These are phyloP conservation scores for Crotalus viridis DNA, from an alignment of 2,113 vertebrate species.

Conservation along the genomic window DNA sequence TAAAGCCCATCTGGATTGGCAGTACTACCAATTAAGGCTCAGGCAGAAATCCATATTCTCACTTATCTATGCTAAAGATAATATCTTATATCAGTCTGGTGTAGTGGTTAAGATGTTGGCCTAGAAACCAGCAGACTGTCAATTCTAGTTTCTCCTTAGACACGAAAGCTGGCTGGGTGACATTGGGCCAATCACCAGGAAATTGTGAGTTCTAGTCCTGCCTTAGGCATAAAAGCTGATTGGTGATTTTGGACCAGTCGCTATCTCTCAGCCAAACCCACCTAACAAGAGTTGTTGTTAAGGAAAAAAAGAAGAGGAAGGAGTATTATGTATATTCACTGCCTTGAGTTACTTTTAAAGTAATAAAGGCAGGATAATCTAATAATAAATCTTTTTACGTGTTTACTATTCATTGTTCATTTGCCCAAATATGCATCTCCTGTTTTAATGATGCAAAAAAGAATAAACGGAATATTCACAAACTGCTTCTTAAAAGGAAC, in stretches of 20 bases:
- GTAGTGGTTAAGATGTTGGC: neutral
- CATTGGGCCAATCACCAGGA: neutral
- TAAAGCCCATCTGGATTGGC: neutral
- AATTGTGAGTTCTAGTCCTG: neutral
- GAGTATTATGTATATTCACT: neutral
- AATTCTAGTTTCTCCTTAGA: neutral
- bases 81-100: neutral
- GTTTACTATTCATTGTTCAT: neutral
- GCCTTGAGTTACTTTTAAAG: neutral
- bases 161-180: neutral
- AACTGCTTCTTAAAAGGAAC: neutral
- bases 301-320: neutral
- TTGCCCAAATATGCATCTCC: neutral
- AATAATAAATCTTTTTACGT: neutral
- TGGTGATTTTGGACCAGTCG: neutral
- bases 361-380: neutral
- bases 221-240: neutral
- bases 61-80: neutral
- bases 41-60: neutral
- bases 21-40: neutral
- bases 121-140: neutral
- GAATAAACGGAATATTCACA: neutral
- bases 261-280: neutral
- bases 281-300: neutral
- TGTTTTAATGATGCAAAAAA: neutral